Base-by-base conservation (phyloP, 1,140 invertebrate species). In the Rhynchophorus ferrugineus region DNA sequence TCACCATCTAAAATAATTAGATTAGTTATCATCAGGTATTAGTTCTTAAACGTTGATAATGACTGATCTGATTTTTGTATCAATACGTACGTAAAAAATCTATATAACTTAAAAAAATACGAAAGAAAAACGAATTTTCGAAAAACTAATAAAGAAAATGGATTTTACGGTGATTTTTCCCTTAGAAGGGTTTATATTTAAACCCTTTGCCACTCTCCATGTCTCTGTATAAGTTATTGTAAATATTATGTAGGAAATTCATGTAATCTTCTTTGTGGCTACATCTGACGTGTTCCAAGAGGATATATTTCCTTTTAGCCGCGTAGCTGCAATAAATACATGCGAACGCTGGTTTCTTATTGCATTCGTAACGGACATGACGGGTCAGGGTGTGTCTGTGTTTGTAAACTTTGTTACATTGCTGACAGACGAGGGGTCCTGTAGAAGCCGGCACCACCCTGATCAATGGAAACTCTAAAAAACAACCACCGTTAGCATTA, bases 271-370 rank as follows among this genome's bases (percentile, higher is more conserved):
- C 52, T 14, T 29, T 44, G 21, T 54, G 52, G 14, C 41, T 48
- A 18, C 6, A 34, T 18, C 38, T 34, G 13, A 54, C 52, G 18
- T 54, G 52, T n/a, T 49, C 52, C 29, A 54, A 17, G 11, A 54
- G 33, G 13, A 49, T 54, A 29, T 54, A 54, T 19, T 54, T 54
- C n/a, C 46, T 18, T 14, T 45, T 45, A 8, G 44, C 44, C 7
- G 52, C 52, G 14, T 57, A 52, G 39, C 24, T 44, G 22, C 85
- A 88, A 68, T 85, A 84, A 8, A 84, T 84, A 70, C 85, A 88
- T 59, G 82, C 80, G 67, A 87, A 88, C 1, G 39, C 45, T 3
- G 52, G 52, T 43, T 48, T 54, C 39, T 54, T 66, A 85, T 71
- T 71, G 49, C 73, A 75, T 53, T 75, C 72, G 42, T 74, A 73